Conservation (phyloP, 2,113 vertebrate species). For the Oriolus oriolus region DNA sequence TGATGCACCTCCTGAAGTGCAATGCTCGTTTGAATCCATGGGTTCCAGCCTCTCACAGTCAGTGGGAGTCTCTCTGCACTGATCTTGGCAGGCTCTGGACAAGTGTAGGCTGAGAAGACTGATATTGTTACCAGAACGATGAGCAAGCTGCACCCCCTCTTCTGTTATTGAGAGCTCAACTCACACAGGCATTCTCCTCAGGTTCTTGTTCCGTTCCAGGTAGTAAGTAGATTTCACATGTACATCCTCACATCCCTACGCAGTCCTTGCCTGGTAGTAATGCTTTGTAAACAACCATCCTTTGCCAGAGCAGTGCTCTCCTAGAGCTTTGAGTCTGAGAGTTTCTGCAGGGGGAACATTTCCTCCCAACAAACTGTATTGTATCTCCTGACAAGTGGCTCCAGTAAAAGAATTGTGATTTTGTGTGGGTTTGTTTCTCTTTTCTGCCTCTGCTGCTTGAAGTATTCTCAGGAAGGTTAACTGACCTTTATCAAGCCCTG, state of each 20-base stretch:
- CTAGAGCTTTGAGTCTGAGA: not conserved
- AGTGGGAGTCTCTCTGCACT: not conserved
- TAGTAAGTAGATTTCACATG: not conserved
- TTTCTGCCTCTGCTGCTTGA: not conserved
- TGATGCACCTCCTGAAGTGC: not conserved
- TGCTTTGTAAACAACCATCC: not conserved
- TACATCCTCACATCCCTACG: not conserved
- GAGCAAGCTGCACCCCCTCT: not conserved
- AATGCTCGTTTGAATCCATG: not conserved
- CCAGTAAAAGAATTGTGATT: not conserved
- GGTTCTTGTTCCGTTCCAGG: not conserved
- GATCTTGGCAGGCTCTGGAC: not conserved
- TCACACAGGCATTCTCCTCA: not conserved
- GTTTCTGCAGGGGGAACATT: not conserved
- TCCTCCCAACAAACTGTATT: not conserved
- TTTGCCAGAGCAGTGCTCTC: not conserved
- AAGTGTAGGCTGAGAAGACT: not conserved
- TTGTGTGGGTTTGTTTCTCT: slow-evolving; percentile 14
- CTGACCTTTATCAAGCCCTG: not conserved
- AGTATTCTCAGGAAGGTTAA: slow-evolving; percentile 1
- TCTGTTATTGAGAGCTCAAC: not conserved
- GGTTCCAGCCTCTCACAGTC: not conserved
- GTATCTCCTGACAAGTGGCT: not conserved
- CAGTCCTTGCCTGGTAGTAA: not conserved
- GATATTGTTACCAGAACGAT: not conserved